phyloP scores from a whole-genome alignment of 2,888 invertebrate species.

The Napeogenes inachia region DNA sequence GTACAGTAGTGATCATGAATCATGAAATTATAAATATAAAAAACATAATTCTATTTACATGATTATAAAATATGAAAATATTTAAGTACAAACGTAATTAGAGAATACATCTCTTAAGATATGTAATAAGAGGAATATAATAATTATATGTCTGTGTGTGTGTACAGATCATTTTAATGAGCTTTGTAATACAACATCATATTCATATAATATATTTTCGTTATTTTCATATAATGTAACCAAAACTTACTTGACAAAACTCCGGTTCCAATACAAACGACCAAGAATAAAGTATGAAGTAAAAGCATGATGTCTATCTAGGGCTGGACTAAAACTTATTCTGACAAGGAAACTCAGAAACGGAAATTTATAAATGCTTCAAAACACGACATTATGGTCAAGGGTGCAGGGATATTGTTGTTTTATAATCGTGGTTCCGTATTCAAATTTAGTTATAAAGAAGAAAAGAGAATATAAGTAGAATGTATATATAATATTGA shows the following conservation, averaged over 20 bases:
- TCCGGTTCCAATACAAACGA: constrained; percentile 2
- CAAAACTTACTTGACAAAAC: constrained; percentile 13
- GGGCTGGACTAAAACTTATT: neutral
- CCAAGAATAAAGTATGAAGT: constrained; percentile 3
- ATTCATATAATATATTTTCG: neutral
- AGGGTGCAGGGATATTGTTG: neutral
- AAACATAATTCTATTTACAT: no score
- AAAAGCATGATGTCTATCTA: constrained; percentile 9
- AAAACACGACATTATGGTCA: neutral
- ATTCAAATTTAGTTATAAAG: no score
- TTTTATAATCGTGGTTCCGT: neutral
- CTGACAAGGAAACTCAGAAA: constrained; percentile 7
- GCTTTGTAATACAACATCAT: neutral
- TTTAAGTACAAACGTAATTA: no score
- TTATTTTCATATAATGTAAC: neutral
- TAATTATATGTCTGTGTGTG: no score
- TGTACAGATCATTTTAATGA: no score
- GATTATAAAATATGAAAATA: no score
- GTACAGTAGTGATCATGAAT: no score
- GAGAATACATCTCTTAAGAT: no score
- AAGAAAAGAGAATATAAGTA: no score
- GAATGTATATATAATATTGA: no score
- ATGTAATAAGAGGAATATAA: no score
- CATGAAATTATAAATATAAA: no score
- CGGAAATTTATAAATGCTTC: constrained; percentile 8